Percentiles rank a stretch among this genome's conserved stretches.
phyloP scores from a whole-genome alignment of 2,888 invertebrate genomes.

The Thalpophila matura region DNA sequence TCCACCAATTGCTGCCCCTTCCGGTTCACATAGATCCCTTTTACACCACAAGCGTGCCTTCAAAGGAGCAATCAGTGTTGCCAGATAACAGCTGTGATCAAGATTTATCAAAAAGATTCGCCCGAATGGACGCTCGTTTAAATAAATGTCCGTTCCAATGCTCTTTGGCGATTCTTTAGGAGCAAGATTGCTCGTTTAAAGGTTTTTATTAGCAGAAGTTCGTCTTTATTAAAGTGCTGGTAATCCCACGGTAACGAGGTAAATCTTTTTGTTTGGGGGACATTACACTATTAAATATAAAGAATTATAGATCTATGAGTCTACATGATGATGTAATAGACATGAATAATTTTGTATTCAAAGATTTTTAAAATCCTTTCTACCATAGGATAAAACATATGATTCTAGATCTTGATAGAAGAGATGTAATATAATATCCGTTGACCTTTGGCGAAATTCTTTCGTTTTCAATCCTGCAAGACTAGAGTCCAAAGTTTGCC shows the following conservation, averaged over 20 bases:
- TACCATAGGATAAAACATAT: too few species aligned
- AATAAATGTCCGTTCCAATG: constrained; percentile 58
- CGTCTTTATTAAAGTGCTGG: constrained; percentile 14
- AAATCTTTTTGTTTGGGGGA: constrained; percentile 9
- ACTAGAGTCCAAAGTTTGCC: not conserved
- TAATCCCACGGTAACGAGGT: constrained; percentile 9
- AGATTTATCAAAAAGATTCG: constrained; percentile 57
- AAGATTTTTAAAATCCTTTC: too few species aligned
- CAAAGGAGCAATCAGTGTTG: constrained; percentile 56
- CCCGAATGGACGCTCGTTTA: constrained; percentile 57
- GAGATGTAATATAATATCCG: too few species aligned
- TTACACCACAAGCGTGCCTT: constrained; percentile 27
- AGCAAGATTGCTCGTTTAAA: constrained; percentile 51
- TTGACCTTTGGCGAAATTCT: too few species aligned
- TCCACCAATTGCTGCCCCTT: constrained; percentile 26
- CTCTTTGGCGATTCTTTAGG: constrained; percentile 47
- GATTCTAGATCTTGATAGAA: too few species aligned
- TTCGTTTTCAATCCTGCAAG: not conserved
- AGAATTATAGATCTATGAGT: too few species aligned
- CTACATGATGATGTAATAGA: too few species aligned
- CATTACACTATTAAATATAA: too few species aligned
- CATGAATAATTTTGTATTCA: too few species aligned
- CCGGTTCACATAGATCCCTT: constrained; percentile 24
- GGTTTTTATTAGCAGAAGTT: constrained; percentile 35
- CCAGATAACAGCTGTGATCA: constrained; percentile 60